These are phyloP conservation scores for Dendrolimus houi DNA, from an alignment of 2,888 invertebrate genomes.

Conservation along the genomic window DNA sequence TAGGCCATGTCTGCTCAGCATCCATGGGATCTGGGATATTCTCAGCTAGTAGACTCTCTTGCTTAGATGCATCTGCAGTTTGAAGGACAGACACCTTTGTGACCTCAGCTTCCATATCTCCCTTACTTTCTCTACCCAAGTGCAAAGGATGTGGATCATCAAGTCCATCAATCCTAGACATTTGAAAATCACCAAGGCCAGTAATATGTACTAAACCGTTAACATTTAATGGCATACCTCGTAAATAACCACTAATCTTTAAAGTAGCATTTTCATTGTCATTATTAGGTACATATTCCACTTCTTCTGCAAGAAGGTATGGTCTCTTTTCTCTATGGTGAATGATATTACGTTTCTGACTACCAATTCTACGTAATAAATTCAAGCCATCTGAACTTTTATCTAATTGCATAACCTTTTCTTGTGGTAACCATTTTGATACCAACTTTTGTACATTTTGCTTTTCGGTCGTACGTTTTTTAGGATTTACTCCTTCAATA, in stretches of 20 bases:
- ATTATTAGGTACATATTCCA: constrained; percentile 77
- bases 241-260: constrained; percentile 90
- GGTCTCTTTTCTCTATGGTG: constrained; percentile 86
- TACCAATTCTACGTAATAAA: constrained; percentile 80
- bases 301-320: constrained; percentile 88
- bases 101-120: constrained; percentile 56
- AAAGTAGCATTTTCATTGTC: constrained; percentile 78
- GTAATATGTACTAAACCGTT: constrained; percentile 94
- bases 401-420: constrained; percentile 87
- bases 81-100: constrained; percentile 67
- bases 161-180: constrained; percentile 85
- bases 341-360: constrained; percentile 86
- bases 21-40: constrained; percentile 93
- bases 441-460: constrained; percentile 80
- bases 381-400: constrained; percentile 85
- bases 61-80: constrained; percentile 79
- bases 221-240: constrained; percentile 89
- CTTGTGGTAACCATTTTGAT: constrained; percentile 86
- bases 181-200: constrained; percentile 95
- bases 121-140: constrained; percentile 64
- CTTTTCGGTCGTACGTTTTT: constrained; percentile 82
- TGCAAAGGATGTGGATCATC: constrained; percentile 81
- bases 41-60: constrained; percentile 86
- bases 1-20: constrained; percentile 98
- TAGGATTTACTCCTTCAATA: constrained; percentile 82